These are phyloP conservation scores for Chelon auratus DNA, from an alignment of 2,797 vertebrate species.

Conservation along the genomic window DNA sequence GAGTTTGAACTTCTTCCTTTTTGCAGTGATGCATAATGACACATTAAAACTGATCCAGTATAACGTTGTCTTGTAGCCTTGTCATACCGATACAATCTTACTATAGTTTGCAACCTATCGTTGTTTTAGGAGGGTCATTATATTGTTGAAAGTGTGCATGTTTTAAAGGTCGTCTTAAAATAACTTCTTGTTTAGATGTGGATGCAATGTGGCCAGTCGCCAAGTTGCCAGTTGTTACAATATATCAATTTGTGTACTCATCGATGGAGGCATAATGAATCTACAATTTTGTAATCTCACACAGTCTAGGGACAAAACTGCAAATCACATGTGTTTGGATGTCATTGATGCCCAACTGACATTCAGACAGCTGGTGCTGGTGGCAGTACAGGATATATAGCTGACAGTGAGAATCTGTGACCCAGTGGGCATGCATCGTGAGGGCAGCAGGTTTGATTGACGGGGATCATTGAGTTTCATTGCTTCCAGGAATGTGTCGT, in stretches of 20 bases:
- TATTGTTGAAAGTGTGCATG: too few relatives aligned
- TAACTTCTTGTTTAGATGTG: not conserved
- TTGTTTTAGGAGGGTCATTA: too few relatives aligned
- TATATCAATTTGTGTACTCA: too few relatives aligned
- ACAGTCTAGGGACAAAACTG: too few relatives aligned
- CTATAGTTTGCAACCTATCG: not conserved
- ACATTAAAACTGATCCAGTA: too few relatives aligned
- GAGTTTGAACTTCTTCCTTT: not conserved
- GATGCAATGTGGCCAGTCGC: too few relatives aligned
- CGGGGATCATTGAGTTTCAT: slow-evolving; percentile 11
- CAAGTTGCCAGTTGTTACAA: too few relatives aligned
- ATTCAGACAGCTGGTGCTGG: slow-evolving; percentile 6
- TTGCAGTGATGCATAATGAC: too few relatives aligned
- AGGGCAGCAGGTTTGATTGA: slow-evolving; percentile 32
- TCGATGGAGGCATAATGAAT: too few relatives aligned
- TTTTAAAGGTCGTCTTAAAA: not conserved
- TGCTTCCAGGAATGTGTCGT: slow-evolving; percentile 10
- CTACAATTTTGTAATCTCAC: too few relatives aligned
- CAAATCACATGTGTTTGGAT: not conserved
- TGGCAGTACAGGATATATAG: not conserved
- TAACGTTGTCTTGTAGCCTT: too few relatives aligned
- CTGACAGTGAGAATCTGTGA: slow-evolving; percentile 1
- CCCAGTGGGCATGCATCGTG: slow-evolving; percentile 12
- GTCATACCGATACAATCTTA: not conserved
- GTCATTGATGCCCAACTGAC: not conserved